Evolutionary conservation across 2,797 vertebrate species (phyloP).

Genomic region (Bradypodion pumilum): DNA sequence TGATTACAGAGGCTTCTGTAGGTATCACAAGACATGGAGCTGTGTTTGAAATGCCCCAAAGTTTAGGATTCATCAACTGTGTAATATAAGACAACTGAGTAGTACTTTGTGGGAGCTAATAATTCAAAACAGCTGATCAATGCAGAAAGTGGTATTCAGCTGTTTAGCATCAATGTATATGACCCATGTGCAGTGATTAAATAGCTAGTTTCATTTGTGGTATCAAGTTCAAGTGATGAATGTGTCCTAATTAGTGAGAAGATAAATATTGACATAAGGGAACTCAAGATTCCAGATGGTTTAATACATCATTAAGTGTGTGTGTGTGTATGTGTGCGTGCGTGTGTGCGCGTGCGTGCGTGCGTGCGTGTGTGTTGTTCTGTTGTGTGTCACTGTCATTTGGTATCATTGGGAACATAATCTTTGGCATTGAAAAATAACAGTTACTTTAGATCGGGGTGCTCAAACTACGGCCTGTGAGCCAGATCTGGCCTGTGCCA

Average conservation of each 20-base stretch:
- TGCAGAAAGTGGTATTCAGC: slow-evolving; percentile 8
- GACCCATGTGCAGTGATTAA: not conserved
- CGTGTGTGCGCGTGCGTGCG: too few relatives aligned
- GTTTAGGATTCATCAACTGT: slow-evolving; percentile 6
- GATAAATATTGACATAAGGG: not conserved
- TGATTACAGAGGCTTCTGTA: not conserved
- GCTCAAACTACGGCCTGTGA: too few relatives aligned
- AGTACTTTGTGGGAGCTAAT: not conserved
- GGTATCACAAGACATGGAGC: not conserved
- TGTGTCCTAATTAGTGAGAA: not conserved
- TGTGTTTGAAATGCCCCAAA: not conserved
- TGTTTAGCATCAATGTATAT: not conserved
- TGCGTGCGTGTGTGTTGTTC: not conserved
- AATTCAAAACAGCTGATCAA: slow-evolving; percentile 16
- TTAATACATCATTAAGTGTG: not conserved
- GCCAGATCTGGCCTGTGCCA: too few relatives aligned
- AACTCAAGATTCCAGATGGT: not conserved
- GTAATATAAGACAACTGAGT: slow-evolving; percentile 6
- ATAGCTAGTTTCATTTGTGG: not conserved
- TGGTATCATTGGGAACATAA: not conserved
- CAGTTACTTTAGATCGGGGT: not conserved
- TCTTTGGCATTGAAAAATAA: not conserved
- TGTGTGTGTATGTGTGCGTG: not conserved
- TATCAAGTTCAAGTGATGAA: not conserved
- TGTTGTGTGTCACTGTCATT: not conserved